phyloP scores from a whole-genome alignment of 2,888 invertebrate species.

The Protophormia terraenovae region DNA sequence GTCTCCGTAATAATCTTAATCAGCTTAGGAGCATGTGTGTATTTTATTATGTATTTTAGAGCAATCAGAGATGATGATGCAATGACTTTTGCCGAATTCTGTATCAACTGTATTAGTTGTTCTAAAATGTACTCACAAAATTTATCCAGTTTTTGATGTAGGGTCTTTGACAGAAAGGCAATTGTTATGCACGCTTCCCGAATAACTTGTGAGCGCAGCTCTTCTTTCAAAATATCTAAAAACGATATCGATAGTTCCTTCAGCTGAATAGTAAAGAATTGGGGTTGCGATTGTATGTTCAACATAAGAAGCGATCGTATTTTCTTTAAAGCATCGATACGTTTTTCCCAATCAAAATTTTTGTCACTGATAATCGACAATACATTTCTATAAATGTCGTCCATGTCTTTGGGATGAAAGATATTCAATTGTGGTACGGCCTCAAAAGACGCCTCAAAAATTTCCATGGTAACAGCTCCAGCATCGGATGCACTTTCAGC shows the following conservation, averaged over 20 bases:
- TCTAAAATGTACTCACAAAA: constrained; percentile 92
- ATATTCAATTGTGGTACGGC: constrained; percentile 91
- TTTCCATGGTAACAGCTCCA: constrained; percentile 94
- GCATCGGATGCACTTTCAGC: constrained; percentile 82
- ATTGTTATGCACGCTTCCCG: constrained; percentile 97
- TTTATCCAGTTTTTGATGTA: constrained; percentile 92
- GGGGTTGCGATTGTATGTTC: constrained; percentile 87
- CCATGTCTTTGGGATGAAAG: constrained; percentile 91
- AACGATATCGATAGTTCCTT: constrained; percentile 91
- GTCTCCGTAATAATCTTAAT: constrained; percentile 90
- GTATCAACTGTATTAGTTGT: constrained; percentile 93
- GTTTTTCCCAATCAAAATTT: constrained; percentile 95
- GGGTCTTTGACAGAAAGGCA: constrained; percentile 93
- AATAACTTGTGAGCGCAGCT: constrained; percentile 91
- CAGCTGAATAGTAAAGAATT: constrained; percentile 87
- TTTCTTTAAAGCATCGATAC: constrained; percentile 94
- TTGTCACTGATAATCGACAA: constrained; percentile 89
- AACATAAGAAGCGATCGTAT: constrained; percentile 92
- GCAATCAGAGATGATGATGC: constrained; percentile 93
- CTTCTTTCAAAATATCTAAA: constrained; percentile 91
- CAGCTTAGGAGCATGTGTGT: constrained; percentile 90
- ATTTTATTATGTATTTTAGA: constrained; percentile 92
- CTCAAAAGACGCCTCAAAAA: constrained; percentile 93
- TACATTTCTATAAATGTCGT: constrained; percentile 89
- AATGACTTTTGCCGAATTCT: constrained; percentile 97